A percentile compares a stretch with the other conserved stretches of the same genome.
Evolutionary conservation across 1,140 invertebrate genomes (phyloP).

Genomic region (Orchesella cincta): DNA sequence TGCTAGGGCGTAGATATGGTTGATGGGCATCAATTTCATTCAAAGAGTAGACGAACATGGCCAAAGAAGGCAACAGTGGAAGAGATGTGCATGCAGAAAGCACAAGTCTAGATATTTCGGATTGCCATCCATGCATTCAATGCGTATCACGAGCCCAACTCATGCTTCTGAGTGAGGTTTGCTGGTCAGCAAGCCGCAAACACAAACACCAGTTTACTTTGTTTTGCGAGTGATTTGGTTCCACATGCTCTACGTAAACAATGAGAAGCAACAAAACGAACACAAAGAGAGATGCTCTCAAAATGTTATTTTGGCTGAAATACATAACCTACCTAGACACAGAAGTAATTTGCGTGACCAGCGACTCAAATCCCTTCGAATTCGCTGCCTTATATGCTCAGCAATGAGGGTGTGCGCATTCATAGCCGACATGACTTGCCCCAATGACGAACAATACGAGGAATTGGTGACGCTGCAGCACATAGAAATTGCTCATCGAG

Average conservation of each 20-base stretch:
- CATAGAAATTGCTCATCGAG: no score
- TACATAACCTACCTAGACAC: constrained; percentile 43
- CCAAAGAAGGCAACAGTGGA: not conserved
- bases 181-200: no score
- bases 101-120: no score
- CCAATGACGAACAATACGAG: no score
- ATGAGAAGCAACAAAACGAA: not conserved
- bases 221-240: not conserved
- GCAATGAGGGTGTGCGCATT: not conserved
- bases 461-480: no score
- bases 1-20: not conserved
- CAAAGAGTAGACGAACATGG: constrained; percentile 1
- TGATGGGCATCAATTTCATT: not conserved
- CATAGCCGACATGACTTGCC: not conserved
- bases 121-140: no score
- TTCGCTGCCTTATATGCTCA: constrained; percentile 43
- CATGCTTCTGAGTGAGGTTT: no score
- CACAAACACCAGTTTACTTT: no score
- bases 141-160: not conserved
- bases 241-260: not conserved
- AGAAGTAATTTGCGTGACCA: constrained; percentile 49
- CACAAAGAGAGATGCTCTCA: not conserved
- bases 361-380: constrained; percentile 48
- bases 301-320: not conserved
- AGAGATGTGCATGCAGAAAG: not conserved